These are phyloP conservation scores for Diploptera punctata DNA, from an alignment of 2,888 invertebrate species.

Conservation along the genomic window DNA sequence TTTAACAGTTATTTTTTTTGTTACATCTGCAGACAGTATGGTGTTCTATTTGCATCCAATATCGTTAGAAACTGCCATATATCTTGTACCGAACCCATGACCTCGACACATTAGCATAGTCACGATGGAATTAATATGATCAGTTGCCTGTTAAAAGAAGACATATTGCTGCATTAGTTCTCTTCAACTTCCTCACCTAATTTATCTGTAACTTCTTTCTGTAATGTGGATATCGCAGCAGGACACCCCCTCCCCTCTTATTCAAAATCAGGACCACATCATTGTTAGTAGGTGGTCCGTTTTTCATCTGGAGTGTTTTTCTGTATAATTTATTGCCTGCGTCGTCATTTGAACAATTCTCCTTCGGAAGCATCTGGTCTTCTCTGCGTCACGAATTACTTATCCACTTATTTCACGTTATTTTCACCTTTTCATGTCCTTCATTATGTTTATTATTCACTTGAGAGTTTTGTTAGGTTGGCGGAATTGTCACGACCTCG, in stretches of 20 bases:
- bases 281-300: constrained; percentile 22
- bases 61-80: too few relatives aligned
- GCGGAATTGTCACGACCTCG: constrained; percentile 19
- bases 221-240: constrained; percentile 9
- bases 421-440: neutral
- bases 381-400: constrained; percentile 17
- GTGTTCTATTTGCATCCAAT: constrained; percentile 3
- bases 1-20: neutral
- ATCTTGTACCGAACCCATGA: too few relatives aligned
- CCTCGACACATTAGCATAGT: constrained; percentile 8
- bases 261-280: constrained; percentile 1
- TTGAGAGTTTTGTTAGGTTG: neutral
- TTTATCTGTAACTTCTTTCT: neutral
- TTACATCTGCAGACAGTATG: neutral
- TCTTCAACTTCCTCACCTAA: neutral
- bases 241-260: neutral
- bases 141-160: neutral
- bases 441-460: constrained; percentile 10
- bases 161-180: constrained; percentile 18
- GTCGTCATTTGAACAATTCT: constrained; percentile 19
- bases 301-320: constrained; percentile 20
- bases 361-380: constrained; percentile 8
- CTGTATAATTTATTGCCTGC: constrained; percentile 24
- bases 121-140: constrained; percentile 15
- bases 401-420: constrained; percentile 20